Evolutionary conservation across 2,888 invertebrate genomes (phyloP).

Genomic region (Octonoba sinensis): DNA sequence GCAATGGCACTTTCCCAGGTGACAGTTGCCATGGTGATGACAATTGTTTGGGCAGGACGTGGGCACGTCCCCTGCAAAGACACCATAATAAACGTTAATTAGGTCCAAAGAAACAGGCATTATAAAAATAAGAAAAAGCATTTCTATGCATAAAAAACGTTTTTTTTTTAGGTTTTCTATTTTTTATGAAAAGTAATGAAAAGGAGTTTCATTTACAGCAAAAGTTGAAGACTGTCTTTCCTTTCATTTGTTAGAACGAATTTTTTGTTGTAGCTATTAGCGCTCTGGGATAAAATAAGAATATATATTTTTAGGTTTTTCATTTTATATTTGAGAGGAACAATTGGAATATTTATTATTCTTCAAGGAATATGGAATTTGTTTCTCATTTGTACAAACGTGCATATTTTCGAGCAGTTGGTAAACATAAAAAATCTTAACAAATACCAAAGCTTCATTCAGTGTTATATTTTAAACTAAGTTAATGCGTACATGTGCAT

Average conservation of each 20-base stretch:
- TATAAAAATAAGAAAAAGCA: conserved; percentile 42
- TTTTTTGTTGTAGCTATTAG: conserved; percentile 36
- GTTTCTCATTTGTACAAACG: too few species aligned
- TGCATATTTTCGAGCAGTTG: too few species aligned
- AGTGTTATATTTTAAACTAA: too few species aligned
- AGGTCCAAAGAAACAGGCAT: conserved; percentile 52
- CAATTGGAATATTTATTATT: too few species aligned
- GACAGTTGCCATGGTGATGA: conserved; percentile 96
- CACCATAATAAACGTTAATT: conserved; percentile 62
- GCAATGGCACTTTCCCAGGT: conserved; percentile 94
- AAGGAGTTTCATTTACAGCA: conserved; percentile 34
- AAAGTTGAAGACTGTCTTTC: conserved; percentile 1
- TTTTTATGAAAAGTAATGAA: conserved; percentile 34
- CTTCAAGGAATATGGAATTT: too few species aligned
- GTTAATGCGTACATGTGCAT: too few species aligned
- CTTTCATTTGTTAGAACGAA: conserved; percentile 37
- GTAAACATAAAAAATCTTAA: too few species aligned
- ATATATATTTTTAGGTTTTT: too few species aligned
- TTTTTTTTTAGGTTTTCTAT: conserved; percentile 1
- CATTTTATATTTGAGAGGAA: too few species aligned
- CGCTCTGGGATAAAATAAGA: conserved; percentile 6
- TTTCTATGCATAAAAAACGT: conserved; percentile 24
- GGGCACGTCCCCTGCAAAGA: conserved; percentile 66
- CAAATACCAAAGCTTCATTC: too few species aligned
- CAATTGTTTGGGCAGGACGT: conserved; percentile 89